Evolutionary conservation across 2,797 vertebrate species (phyloP), one percentile per base, ranked within the genome.

Genomic region (Enteromius viviparus): DNA sequence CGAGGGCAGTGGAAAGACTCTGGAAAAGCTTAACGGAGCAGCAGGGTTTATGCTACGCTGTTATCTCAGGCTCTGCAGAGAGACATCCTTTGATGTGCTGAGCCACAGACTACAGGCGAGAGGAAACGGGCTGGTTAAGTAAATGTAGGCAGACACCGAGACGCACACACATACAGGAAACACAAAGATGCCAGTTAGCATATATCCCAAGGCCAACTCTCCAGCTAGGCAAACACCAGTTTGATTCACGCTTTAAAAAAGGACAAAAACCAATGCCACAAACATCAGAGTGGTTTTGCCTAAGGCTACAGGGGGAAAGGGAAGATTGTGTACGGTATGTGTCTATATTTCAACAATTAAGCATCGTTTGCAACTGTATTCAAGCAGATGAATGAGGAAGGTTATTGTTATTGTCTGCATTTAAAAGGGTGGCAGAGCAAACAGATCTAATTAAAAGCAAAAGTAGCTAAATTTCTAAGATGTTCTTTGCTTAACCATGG

Each of bases 11-110:
- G 82, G 58, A 77, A 72, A 84, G 42, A n/a, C 80, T 72, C 70
- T 83, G 88, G 84, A 86, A 88, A 87, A 83, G 89, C 89, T 87
- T 76, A 84, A 55, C 8, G n/a, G 75, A 87, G 89, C 88, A 89
- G 64, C 72, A 69, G 90, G 88, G 87, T 89, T 86, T 78, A 80
- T 74, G 71, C 77, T 82, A 64, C 32, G n/a, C 79, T 76, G 86
- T 92, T 93, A 93, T 94, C 93, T 93, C 86, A 85, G 85, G 85
- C 87, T 82, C 85, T 80, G 72, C 92, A 93, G 89, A 92, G 89
- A 92, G 88, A 87, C 82, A 85, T 75, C 62, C 90, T 93, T 93
- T 94, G 91, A 94, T 91, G 91, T 90, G 89, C 91, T 88, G 90
- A 89, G 81, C 87, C 88, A 85, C 87, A 60, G 49, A 89, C 69